phyloP scores from a whole-genome alignment of 2,797 vertebrate species.

The Thalassophryne amazonica region DNA sequence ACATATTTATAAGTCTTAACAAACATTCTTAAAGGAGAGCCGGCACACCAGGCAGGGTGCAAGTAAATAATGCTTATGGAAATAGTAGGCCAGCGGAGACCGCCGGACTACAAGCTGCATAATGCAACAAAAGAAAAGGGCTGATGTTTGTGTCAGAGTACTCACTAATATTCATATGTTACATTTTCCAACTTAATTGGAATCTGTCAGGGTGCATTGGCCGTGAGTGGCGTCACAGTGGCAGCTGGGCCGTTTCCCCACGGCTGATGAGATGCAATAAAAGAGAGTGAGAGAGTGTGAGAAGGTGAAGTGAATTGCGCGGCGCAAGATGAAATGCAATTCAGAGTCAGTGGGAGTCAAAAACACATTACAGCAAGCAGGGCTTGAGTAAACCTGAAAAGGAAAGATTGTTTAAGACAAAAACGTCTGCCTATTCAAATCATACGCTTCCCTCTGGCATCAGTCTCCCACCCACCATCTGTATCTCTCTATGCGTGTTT shows the following conservation, averaged over 20 bases:
- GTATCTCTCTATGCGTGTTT: constrained; percentile 19
- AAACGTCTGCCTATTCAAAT: constrained; percentile 32
- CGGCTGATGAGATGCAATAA: constrained; percentile 69
- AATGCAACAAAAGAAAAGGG: constrained; percentile 67
- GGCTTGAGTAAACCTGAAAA: constrained; percentile 60
- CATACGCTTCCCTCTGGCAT: constrained; percentile 23
- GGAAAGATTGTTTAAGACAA: constrained; percentile 56
- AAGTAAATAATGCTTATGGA: constrained; percentile 55
- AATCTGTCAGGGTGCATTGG: constrained; percentile 73
- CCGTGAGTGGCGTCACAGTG: constrained; percentile 64
- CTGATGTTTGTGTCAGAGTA: constrained; percentile 70
- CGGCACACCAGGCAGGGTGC: constrained; percentile 12
- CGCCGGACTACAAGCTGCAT: constrained; percentile 53
- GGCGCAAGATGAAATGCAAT: constrained; percentile 56
- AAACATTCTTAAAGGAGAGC: constrained; percentile 49
- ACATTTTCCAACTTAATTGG: constrained; percentile 87
- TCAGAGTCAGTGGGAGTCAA: constrained; percentile 67
- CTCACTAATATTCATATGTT: constrained; percentile 79
- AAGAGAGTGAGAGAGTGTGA: constrained; percentile 7
- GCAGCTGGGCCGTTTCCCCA: constrained; percentile 59
- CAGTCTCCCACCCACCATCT: constrained; percentile 15
- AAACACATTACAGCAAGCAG: constrained; percentile 58
- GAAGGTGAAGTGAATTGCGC: constrained; percentile 37
- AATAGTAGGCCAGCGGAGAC: constrained; percentile 52
- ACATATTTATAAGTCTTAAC: constrained; percentile 60